Evolutionary conservation across 2,888 invertebrate species (phyloP).

Genomic region (Galerucella nymphaeae): DNA sequence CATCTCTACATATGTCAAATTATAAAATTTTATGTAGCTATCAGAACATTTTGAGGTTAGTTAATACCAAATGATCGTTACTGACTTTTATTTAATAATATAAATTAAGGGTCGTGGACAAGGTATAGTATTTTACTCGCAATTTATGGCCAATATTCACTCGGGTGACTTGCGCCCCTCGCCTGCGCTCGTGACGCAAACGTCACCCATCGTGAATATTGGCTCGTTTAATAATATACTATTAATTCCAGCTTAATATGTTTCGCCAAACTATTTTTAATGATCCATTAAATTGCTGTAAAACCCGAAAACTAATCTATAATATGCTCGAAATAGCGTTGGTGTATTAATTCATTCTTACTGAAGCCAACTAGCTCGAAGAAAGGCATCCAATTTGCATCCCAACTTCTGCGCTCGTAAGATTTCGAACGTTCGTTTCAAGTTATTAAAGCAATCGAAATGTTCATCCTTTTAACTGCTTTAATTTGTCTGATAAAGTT

Average conservation of each 20-base stretch:
- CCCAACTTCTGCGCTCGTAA: not conserved
- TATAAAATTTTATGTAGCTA: no score
- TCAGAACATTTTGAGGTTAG: no score
- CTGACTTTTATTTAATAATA: no score
- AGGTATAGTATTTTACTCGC: no score
- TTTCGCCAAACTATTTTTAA: not conserved
- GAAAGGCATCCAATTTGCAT: slow-evolving; percentile 8
- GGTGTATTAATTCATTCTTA: not conserved
- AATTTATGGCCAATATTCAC: no score
- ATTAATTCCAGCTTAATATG: not conserved
- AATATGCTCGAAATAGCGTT: not conserved
- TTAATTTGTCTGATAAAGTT: slow-evolving; percentile 29
- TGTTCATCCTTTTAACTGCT: slow-evolving; percentile 16
- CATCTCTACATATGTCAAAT: no score
- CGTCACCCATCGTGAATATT: no score
- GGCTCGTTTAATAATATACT: no score
- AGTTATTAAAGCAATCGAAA: slow-evolving; percentile 20
- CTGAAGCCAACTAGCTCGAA: not conserved
- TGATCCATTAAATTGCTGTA: not conserved
- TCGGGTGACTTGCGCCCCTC: no score
- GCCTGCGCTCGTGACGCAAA: no score
- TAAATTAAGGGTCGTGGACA: no score
- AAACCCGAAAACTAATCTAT: not conserved
- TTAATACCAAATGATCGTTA: no score
- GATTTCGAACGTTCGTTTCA: slow-evolving; percentile 3